Evolutionary conservation across 2,797 vertebrate genomes (phyloP), one percentile per base, ranked within the genome.

Genomic region (Melanotaenia pygmaea): DNA sequence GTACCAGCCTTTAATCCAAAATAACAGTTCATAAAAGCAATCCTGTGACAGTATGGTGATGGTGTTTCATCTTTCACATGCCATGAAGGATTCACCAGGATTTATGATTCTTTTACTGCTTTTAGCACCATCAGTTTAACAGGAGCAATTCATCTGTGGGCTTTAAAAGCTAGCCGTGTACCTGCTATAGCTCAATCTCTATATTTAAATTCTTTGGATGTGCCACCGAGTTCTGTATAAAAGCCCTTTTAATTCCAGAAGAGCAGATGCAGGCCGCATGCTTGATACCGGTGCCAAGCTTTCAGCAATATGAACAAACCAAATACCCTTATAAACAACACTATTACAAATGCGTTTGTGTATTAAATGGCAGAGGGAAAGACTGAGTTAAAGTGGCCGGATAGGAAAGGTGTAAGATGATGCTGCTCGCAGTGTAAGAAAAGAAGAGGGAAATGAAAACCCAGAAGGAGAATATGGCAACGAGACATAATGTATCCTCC

Each of bases 161-260:
- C 56, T 5, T 72, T 22, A 14, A 82, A 78, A 65, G 51, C 63
- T 59, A 70, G 68, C 73, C 3, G 1, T 45, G 40, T 77, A 85
- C 74, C 64, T 79, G 58, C 61, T 69, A 57, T 67, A 72, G 61
- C 50, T 79, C 64, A 68, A 57, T 61, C 58, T 70, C 83, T 84
- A 80, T 72, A 82, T 87, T 74, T 85, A 73, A 81, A 86, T 81
- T 70, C 63, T 59, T 54, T 16, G 56, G 13, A 18, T 70, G 47
- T 66, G 81, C 81, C 82, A 82, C 64, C 22, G 47, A 64, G 69
- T 68, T 65, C 77, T 80, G 73, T 59, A 80, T 67, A 30, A 83
- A 76, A 83, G 73, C 76, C 67, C 18, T 59, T 83, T 79, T 77
- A 84, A 86, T 81, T 81, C 79, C 66, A 61, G 71, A 45, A 35